Percentiles rank a stretch among this genome's conserved stretches.
These are phyloP conservation scores for Crocuta crocuta DNA, from an alignment of 2,113 vertebrate genomes.

Conservation along the genomic window DNA sequence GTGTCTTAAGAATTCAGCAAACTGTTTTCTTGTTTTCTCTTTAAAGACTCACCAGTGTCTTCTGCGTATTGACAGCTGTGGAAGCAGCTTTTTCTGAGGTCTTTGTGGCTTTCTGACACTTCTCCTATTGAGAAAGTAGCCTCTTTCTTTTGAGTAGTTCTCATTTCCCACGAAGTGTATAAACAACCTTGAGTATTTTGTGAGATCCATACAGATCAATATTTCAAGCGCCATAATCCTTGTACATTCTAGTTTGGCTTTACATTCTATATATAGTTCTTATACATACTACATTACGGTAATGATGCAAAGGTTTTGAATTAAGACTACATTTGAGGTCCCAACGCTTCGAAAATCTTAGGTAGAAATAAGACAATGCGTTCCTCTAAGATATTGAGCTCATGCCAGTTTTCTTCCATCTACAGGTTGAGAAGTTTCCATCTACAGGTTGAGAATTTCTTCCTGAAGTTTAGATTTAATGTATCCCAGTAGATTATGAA, in stretches of 20 bases:
- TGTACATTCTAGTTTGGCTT: background rate
- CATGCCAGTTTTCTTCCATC: constrained; percentile 15
- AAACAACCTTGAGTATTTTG: background rate
- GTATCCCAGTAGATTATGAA: background rate
- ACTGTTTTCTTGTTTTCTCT: background rate
- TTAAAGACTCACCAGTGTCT: background rate
- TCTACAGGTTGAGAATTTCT: background rate
- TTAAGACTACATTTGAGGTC: background rate
- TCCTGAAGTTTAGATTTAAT: background rate
- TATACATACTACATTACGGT: background rate
- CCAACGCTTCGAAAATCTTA: background rate
- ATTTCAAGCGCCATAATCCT: background rate
- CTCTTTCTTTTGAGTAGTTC: constrained; percentile 41
- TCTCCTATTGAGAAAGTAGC: constrained; percentile 18
- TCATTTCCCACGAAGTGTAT: background rate
- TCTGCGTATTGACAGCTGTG: background rate
- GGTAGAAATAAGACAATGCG: background rate
- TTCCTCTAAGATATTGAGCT: background rate
- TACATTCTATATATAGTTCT: too few relatives aligned
- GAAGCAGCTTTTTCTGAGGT: background rate
- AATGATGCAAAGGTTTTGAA: background rate
- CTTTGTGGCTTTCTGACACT: background rate
- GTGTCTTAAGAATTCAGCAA: background rate
- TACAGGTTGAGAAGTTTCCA: background rate
- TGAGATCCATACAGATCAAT: background rate